These are phyloP conservation scores for Paragorgia papillata DNA, from an alignment of 92 coral and sea anemone genomes.

Conservation along the genomic window DNA sequence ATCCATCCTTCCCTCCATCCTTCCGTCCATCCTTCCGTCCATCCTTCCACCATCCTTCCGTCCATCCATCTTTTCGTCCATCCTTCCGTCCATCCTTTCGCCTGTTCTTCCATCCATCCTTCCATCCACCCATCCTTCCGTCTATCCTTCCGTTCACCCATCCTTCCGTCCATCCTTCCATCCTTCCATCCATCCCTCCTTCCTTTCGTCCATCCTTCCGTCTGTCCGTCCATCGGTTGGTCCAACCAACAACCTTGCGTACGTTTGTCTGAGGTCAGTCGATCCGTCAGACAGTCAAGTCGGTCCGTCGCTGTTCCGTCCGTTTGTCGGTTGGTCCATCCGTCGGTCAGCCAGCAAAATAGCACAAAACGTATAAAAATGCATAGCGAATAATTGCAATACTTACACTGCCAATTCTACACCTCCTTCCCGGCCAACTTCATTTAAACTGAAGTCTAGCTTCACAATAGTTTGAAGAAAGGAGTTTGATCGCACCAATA, in stretches of 20 bases:
- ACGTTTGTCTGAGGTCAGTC: not conserved
- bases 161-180: not conserved
- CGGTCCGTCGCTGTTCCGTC: not conserved
- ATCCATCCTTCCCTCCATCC: no score
- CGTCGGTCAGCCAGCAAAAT: not conserved
- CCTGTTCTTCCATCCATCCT: no score
- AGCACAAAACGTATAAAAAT: no score
- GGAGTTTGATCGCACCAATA: conserved; percentile 41
- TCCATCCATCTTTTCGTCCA: no score
- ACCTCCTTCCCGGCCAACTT: conserved; percentile 56
- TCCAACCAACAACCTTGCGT: not conserved
- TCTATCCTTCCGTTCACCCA: no score
- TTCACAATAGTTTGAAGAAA: conserved; percentile 42
- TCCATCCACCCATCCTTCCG: no score
- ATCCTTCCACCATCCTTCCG: no score
- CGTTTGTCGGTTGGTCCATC: not conserved
- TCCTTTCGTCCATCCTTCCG: not conserved
- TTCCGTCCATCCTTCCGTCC: no score
- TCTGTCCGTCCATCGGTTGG: not conserved
- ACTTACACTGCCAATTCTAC: conserved; percentile 60
- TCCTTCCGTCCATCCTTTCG: no score
- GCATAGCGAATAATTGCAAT: not conserved
- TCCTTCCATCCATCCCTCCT: not conserved
- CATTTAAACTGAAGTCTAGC: conserved; percentile 76
- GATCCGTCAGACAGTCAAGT: not conserved